Conservation (phyloP, 2,797 vertebrate species). For the Antennarius maculatus region DNA sequence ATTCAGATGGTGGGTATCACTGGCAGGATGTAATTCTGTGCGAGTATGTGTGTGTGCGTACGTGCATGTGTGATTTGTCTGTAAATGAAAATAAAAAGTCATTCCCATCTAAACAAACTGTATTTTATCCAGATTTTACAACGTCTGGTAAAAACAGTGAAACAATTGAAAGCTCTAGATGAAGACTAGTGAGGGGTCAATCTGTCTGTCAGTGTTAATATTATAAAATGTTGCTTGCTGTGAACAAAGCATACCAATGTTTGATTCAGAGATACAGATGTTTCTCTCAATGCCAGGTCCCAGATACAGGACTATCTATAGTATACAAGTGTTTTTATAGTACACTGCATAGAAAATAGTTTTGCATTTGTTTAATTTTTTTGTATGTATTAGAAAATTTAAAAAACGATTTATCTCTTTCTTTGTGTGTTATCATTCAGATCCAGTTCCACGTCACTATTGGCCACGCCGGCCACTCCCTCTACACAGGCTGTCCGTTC, state of each 20-base stretch:
- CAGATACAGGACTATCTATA: no score
- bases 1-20: conserved; percentile 91
- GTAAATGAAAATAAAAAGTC: neutral
- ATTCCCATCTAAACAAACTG: neutral
- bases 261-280: no score
- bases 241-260: neutral
- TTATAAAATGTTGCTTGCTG: neutral
- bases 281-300: no score
- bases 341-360: no score
- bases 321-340: no score
- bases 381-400: neutral
- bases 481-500: conserved; percentile 96
- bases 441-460: conserved; percentile 98
- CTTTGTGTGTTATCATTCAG: conserved; percentile 71
- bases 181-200: no score
- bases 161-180: neutral
- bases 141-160: neutral
- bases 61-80: no score
- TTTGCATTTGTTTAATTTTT: no score
- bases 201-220: neutral
- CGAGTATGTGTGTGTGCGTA: neutral
- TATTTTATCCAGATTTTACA: neutral
- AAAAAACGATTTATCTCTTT: neutral
- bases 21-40: neutral
- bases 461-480: conserved; percentile 93